Percentiles rank a stretch among this genome's conserved stretches.
Conservation (phyloP, 2,888 invertebrate genomes). For the Pristionchus maxplancki region DNA sequence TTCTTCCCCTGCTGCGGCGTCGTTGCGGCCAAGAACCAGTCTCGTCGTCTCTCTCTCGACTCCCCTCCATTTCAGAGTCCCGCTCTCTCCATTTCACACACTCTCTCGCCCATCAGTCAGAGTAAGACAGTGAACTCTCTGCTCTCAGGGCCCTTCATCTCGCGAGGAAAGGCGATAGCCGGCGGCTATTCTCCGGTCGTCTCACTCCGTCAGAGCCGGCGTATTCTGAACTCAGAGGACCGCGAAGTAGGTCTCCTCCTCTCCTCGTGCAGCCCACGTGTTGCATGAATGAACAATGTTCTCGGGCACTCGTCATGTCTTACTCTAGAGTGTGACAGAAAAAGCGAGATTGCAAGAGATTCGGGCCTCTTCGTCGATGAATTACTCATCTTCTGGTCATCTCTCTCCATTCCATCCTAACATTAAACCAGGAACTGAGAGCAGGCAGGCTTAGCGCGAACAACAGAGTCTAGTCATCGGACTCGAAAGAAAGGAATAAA, state of each 20-base stretch:
- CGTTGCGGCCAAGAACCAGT: constrained; percentile 25
- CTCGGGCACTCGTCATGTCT: background rate
- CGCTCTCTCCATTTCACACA: background rate
- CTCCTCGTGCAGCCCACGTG: background rate
- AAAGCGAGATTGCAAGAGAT: background rate
- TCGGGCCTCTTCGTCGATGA: background rate
- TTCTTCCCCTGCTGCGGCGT: background rate
- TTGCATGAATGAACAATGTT: background rate
- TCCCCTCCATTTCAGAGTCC: background rate
- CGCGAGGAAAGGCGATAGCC: background rate
- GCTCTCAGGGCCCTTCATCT: background rate
- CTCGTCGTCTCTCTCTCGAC: background rate
- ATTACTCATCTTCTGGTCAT: background rate
- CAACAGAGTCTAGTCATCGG: background rate
- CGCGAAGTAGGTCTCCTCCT: background rate
- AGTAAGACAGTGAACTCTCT: background rate
- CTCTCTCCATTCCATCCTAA: background rate
- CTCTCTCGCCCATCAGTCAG: background rate
- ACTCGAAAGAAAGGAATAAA: background rate
- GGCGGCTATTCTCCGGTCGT: background rate
- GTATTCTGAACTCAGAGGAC: background rate
- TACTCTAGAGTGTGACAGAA: background rate
- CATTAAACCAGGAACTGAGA: background rate
- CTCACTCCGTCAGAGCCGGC: background rate
- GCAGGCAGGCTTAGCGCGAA: background rate